Percentiles rank a stretch among this genome's conserved stretches.
Conservation (phyloP, 2,888 invertebrate species). For the Alloscopus bannaensis region DNA sequence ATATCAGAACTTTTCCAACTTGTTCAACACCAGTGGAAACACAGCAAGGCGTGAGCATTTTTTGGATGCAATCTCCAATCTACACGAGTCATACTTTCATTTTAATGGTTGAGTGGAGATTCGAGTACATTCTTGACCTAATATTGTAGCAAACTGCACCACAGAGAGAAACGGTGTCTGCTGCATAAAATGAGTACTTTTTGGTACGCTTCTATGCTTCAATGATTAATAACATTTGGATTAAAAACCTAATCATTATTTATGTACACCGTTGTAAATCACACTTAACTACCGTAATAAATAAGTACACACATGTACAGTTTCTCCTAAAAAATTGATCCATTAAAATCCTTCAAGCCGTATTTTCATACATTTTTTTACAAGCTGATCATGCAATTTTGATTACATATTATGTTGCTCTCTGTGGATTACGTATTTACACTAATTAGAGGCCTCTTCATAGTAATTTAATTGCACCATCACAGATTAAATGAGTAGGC, state of each 20-base stretch:
- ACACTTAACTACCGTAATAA: too few relatives aligned
- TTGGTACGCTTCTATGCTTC: conserved; percentile 4
- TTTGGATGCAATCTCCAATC: background rate
- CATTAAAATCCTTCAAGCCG: too few relatives aligned
- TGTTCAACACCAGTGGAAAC: background rate
- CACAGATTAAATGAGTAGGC: too few relatives aligned
- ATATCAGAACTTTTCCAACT: background rate
- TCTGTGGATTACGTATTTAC: conserved; percentile 14
- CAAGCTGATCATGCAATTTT: conserved; percentile 14
- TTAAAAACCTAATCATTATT: too few relatives aligned
- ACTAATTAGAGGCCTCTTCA: background rate
- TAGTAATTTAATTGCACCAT: too few relatives aligned
- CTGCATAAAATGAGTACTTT: background rate
- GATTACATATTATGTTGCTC: conserved; percentile 1
- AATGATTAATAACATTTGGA: conserved; percentile 11
- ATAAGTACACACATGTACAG: too few relatives aligned
- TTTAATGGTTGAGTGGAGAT: conserved; percentile 4
- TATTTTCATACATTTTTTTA: too few relatives aligned
- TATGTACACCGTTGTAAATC: too few relatives aligned
- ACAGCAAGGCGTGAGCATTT: background rate
- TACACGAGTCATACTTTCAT: conserved; percentile 13
- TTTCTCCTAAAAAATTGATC: too few relatives aligned
- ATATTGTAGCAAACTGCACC: too few relatives aligned
- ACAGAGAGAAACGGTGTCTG: background rate
- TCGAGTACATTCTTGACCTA: conserved; percentile 4